Conservation (phyloP, 2,888 invertebrate species). For the Caenorhabditis sp. region DNA sequence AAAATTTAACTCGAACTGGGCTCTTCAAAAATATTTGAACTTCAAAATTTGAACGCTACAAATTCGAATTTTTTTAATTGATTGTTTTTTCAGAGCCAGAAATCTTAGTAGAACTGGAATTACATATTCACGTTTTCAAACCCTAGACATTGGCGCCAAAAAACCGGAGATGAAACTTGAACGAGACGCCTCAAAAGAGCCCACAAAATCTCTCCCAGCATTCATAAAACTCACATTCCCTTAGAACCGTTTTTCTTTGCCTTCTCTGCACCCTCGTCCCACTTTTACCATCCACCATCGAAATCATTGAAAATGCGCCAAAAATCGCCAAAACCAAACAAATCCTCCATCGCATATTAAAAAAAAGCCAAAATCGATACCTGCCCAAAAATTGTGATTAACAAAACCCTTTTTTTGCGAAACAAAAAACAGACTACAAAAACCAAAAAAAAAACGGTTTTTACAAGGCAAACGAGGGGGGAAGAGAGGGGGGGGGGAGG, state of each 20-base stretch:
- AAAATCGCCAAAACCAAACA: conserved; percentile 8
- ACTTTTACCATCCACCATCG: not conserved
- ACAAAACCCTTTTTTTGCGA: too few species aligned
- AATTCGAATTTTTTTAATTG: too few species aligned
- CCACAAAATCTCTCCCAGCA: not conserved
- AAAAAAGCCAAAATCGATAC: not conserved
- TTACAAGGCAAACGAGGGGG: too few species aligned
- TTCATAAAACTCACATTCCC: conserved; percentile 31
- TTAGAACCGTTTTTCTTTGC: conserved; percentile 7
- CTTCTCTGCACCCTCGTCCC: not conserved
- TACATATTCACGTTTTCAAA: not conserved
- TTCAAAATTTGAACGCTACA: too few species aligned
- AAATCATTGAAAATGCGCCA: not conserved
- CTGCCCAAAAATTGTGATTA: not conserved
- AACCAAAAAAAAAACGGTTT: not conserved
- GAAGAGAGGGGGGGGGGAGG: too few species aligned
- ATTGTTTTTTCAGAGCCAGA: too few species aligned
- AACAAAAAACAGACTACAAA: not conserved
- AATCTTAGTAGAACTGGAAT: too few species aligned
- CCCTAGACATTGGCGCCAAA: not conserved
- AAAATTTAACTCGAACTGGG: too few species aligned
- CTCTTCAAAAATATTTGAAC: too few species aligned
- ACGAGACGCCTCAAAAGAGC: too few species aligned
- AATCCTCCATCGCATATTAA: conserved; percentile 12
- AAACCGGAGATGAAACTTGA: not conserved